phyloP scores from a whole-genome alignment of 2,113 vertebrate species.

The Catagonus wagneri region DNA sequence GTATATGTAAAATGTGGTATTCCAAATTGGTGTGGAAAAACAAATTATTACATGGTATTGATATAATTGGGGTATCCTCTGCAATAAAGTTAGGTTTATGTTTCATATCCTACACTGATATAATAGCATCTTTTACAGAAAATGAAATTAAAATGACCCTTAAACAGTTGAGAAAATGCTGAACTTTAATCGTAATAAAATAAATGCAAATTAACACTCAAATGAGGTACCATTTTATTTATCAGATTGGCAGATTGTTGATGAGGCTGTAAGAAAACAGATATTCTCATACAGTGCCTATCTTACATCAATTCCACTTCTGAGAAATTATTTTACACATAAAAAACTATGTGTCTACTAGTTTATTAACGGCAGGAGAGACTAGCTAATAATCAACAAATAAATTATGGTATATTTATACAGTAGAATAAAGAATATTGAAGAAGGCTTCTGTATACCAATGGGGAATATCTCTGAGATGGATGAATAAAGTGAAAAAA shows the following conservation, averaged over 20 bases:
- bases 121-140: background rate
- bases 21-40: background rate
- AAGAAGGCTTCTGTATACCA: background rate
- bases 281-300: background rate
- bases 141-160: conserved; percentile 51
- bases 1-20: background rate
- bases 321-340: conserved; percentile 23
- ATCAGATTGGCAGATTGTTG: background rate
- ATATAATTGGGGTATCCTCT: background rate
- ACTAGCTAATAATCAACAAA: background rate
- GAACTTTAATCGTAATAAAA: conserved; percentile 42
- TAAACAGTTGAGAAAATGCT: conserved; percentile 22
- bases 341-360: background rate
- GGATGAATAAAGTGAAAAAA: background rate
- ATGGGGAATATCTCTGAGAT: background rate
- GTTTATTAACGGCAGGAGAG: background rate
- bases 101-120: background rate
- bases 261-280: background rate
- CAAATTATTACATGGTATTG: background rate
- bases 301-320: background rate
- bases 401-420: background rate
- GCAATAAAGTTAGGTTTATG: background rate
- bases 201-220: conserved; percentile 17
- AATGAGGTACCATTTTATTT: background rate
- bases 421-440: background rate